Evolutionary conservation across 2,113 vertebrate species (phyloP).

Genomic region (Gallinago media): DNA sequence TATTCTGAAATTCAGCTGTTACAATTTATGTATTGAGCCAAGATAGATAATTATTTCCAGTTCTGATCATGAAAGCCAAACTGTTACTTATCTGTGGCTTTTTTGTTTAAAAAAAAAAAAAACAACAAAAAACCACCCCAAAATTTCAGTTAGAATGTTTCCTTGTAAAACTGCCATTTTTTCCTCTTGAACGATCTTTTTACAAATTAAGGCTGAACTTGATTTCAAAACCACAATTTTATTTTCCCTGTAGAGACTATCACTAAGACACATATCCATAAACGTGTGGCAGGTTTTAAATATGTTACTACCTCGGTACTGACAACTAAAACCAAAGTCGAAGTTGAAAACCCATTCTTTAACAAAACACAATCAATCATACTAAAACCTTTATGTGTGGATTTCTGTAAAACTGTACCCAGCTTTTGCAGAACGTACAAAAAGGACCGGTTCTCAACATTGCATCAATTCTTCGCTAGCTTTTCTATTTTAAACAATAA

Average conservation of each 20-base stretch:
- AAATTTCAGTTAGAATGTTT: not conserved
- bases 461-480: not conserved
- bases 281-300: not conserved
- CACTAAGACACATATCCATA: not conserved
- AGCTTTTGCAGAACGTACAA: not conserved
- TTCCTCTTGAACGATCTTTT: not conserved
- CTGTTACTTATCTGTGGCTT: not conserved
- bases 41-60: not conserved
- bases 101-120: too few species aligned
- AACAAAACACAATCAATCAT: slow-evolving; percentile 10
- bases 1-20: not conserved
- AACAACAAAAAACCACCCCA: not conserved
- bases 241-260: not conserved
- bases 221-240: not conserved
- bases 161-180: not conserved
- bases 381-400: not conserved
- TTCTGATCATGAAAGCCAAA: not conserved
- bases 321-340: slow-evolving; percentile 30
- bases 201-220: not conserved
- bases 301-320: not conserved
- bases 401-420: not conserved
- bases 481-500: not conserved
- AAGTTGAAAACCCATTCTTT: slow-evolving; percentile 29
- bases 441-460: not conserved
- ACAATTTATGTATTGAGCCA: not conserved